A percentile compares a stretch with the other conserved stretches of the same genome.
phyloP scores from a whole-genome alignment of 2,888 invertebrate genomes.

The Ryuthela nishihirai region DNA sequence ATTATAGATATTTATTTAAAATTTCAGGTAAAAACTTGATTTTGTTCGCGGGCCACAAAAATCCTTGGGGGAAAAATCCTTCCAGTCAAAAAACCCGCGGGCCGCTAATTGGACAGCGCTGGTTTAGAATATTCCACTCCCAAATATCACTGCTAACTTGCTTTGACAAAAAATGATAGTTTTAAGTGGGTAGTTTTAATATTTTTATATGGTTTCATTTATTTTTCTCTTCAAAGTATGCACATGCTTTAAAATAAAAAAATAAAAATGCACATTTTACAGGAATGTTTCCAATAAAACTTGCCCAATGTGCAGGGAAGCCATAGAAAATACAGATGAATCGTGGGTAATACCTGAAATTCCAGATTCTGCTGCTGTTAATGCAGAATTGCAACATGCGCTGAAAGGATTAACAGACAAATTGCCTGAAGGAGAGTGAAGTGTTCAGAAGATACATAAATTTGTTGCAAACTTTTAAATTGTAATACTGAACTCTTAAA shows the following conservation, averaged over 20 bases:
- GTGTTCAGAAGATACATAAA: not conserved
- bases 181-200: too few relatives aligned
- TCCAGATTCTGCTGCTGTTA: slow-evolving; percentile 53
- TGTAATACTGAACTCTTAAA: too few relatives aligned
- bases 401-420: slow-evolving; percentile 29
- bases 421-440: not conserved
- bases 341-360: slow-evolving; percentile 63
- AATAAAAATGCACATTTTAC: slow-evolving; percentile 41
- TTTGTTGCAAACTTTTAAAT: not conserved
- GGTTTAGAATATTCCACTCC: too few relatives aligned
- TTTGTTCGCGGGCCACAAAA: too few relatives aligned
- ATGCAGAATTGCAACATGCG: slow-evolving; percentile 46
- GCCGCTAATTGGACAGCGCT: too few relatives aligned
- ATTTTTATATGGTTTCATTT: too few relatives aligned
- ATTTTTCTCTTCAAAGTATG: not conserved
- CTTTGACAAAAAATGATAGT: too few relatives aligned
- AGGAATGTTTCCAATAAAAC: slow-evolving; percentile 67
- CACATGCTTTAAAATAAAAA: not conserved
- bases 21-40: too few relatives aligned
- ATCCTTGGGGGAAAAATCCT: too few relatives aligned
- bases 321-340: slow-evolving; percentile 61
- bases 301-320: slow-evolving; percentile 66
- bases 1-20: too few relatives aligned
- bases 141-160: too few relatives aligned
- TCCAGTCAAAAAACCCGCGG: too few relatives aligned